Evolutionary conservation across 2,113 vertebrate genomes (phyloP).

Genomic region (Coptodon bakossiorum): DNA sequence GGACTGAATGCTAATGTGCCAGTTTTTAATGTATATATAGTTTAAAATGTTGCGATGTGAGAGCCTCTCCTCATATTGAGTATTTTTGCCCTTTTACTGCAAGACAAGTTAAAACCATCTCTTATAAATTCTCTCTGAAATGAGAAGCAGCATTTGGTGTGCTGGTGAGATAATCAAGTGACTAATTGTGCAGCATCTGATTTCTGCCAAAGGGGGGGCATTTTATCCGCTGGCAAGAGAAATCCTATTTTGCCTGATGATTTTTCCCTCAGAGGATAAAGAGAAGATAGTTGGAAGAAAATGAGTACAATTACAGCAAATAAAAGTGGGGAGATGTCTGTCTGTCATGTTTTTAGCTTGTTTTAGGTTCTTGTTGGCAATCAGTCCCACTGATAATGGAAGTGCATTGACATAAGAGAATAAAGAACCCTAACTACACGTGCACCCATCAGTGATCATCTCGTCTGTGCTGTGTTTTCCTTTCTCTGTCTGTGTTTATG

Average conservation of each 20-base stretch:
- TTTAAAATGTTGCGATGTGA: background rate
- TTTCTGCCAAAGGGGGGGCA: slow-evolving; percentile 36
- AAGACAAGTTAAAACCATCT: background rate
- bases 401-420: slow-evolving; percentile 29
- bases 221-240: slow-evolving; percentile 30
- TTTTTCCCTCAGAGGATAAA: slow-evolving; percentile 36
- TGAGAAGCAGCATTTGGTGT: slow-evolving; percentile 32
- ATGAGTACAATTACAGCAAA: slow-evolving; percentile 27
- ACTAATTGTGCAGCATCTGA: slow-evolving; percentile 51
- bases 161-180: slow-evolving; percentile 58
- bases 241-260: slow-evolving; percentile 21
- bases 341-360: slow-evolving; percentile 7
- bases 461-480: background rate
- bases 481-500: background rate
- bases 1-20: background rate
- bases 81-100: background rate
- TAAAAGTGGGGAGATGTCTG: background rate
- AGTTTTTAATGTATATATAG: background rate
- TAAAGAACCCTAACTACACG: slow-evolving; percentile 9
- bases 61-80: background rate
- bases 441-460: slow-evolving; percentile 25
- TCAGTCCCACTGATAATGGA: slow-evolving; percentile 23
- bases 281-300: slow-evolving; percentile 20
- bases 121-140: background rate
- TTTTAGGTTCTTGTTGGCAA: slow-evolving; percentile 20